phyloP scores from a whole-genome alignment of 2,888 invertebrate genomes.

The Lasius fuliginosus region DNA sequence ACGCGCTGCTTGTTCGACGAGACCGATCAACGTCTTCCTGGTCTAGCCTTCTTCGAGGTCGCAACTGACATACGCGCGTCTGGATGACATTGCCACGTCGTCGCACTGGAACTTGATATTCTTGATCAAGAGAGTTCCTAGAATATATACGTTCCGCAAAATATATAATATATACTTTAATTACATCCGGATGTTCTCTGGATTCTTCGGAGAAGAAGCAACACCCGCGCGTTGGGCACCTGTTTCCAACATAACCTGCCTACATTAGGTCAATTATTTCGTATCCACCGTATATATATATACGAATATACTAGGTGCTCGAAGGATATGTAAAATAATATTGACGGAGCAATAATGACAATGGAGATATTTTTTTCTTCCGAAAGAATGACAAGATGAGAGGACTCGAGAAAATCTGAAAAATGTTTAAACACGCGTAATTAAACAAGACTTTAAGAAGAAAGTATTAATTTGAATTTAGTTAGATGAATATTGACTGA shows the following conservation, averaged over 20 bases:
- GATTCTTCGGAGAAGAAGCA: not conserved
- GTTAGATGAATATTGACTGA: not conserved
- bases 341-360: not conserved
- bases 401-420: not conserved
- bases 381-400: not conserved
- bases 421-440: not conserved
- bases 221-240: not conserved
- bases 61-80: not conserved
- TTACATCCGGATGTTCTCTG: not conserved
- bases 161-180: not conserved
- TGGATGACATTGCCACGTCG: constrained; percentile 29
- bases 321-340: not conserved
- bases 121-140: not conserved
- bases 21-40: not conserved
- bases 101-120: not conserved
- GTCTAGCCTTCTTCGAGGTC: constrained; percentile 16
- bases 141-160: not conserved
- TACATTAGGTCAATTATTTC: not conserved
- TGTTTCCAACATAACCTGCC: constrained; percentile 29
- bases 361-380: not conserved
- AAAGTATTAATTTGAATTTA: not conserved
- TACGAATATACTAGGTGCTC: constrained; percentile 12
- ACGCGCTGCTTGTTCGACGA: not conserved
- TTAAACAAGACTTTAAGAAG: not conserved
- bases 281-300: not conserved